Base-by-base conservation (phyloP, 2,113 vertebrate genomes). In the Eupsittula cactorum region DNA sequence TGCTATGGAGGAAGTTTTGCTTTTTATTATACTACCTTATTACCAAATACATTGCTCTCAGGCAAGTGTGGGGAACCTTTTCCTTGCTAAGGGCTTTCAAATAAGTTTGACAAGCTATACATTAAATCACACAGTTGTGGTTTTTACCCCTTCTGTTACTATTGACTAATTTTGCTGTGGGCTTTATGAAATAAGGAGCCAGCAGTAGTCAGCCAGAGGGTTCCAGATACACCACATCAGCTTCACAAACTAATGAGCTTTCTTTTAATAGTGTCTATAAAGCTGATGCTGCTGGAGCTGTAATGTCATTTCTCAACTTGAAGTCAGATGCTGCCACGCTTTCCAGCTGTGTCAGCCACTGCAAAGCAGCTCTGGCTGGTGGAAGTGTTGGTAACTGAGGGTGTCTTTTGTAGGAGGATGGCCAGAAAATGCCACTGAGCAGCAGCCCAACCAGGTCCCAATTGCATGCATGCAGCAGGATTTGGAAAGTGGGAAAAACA, bases 241-340 rank as follows among this genome's bases (percentile, higher is more conserved):
- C 50, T 91, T 84, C 83, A 89, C 69, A 91, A 80, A 16, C 83
- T 92, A 89, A 92, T 86, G 62, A 89, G 86, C 57, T 91, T 93
- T 79, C 81, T 84, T 81, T 79, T 92, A 79, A 84, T 78, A 55
- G 69, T 82, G 69, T 79, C 81, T 86, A 11, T 75, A 95, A 93
- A 92, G 74, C 42, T 91, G 86, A 52, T 86, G 81, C 60, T 95
- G 55, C 60, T 78, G 29, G 31, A 92, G 70, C 35, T 92, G 73
- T 46, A 68, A 29, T 57, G 70, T 31, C 44, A 42, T 68, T 82
- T 64, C 77, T 92, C 86, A 71, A 10, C 64, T 65, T 29, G 15
- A 71, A 82, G 60, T 57, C 9, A 6, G 82, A 31, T 69, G 7
- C 53, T 69, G 79, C 29, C 84, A 95, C 47, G 37, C 44, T 80